Percentiles rank a stretch among this genome's conserved stretches.
These are phyloP conservation scores for Ligdia adustata DNA, from an alignment of 2,888 invertebrate species.

Conservation along the genomic window DNA sequence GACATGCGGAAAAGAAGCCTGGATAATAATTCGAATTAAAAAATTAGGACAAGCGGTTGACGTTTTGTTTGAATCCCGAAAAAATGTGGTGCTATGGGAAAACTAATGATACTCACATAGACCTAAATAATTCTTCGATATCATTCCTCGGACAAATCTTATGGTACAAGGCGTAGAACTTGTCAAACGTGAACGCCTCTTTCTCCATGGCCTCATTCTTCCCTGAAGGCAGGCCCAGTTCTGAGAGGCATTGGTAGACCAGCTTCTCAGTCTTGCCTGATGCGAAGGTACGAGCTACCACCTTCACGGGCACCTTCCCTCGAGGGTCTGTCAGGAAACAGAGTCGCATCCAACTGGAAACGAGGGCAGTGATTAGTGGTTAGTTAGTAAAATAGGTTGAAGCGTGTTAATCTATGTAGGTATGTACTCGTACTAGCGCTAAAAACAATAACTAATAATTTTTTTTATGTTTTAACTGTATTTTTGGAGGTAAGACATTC, in stretches of 20 bases:
- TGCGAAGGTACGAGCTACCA: slow-evolving; percentile 98
- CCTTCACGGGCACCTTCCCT: slow-evolving; percentile 98
- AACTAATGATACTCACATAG: slow-evolving; percentile 96
- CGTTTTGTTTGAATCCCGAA: too few relatives aligned
- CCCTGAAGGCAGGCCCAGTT: slow-evolving; percentile 96
- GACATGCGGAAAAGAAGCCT: too few relatives aligned
- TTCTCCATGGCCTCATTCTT: slow-evolving; percentile 98
- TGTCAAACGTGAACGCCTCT: slow-evolving; percentile 98
- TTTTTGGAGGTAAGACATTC: too few relatives aligned
- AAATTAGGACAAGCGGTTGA: too few relatives aligned
- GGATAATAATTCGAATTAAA: too few relatives aligned
- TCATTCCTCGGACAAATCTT: slow-evolving; percentile 99
- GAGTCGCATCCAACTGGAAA: slow-evolving; percentile 98
- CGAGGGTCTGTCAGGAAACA: slow-evolving; percentile 96
- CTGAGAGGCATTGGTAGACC: slow-evolving; percentile 97
- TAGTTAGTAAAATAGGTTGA: too few relatives aligned
- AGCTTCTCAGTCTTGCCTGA: slow-evolving; percentile 99
- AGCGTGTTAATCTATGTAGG: too few relatives aligned
- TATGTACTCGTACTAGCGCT: too few relatives aligned
- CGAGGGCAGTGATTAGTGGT: slow-evolving; percentile 35
- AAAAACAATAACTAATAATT: too few relatives aligned
- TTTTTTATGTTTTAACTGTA: too few relatives aligned
- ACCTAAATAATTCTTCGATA: slow-evolving; percentile 98
- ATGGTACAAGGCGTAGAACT: slow-evolving; percentile 98
- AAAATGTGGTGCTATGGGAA: too few relatives aligned